Conservation (phyloP, 2,888 invertebrate genomes). For the Lingula anatina region DNA sequence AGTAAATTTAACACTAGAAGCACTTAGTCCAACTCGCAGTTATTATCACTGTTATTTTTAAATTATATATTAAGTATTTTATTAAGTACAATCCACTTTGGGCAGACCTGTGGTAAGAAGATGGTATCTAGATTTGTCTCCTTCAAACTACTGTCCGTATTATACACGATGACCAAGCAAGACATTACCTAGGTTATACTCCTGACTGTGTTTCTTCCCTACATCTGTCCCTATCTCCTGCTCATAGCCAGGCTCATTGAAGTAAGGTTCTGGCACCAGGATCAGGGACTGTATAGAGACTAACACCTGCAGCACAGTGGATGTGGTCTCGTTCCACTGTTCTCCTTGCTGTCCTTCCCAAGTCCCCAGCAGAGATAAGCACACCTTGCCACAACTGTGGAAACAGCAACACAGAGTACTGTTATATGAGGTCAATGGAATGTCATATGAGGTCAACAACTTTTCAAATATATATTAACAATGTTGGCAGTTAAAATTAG, state of each 20-base stretch:
- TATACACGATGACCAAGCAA: too few species aligned
- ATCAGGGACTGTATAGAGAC: slow-evolving; percentile 90
- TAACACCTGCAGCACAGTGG: slow-evolving; percentile 62
- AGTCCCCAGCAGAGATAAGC: slow-evolving; percentile 24
- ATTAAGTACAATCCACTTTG: too few species aligned
- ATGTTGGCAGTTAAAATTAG: not conserved
- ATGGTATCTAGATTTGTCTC: too few species aligned
- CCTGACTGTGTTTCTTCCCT: slow-evolving; percentile 29
- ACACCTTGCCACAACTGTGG: slow-evolving; percentile 20
- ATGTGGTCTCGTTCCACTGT: slow-evolving; percentile 22
- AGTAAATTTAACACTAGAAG: slow-evolving; percentile 2
- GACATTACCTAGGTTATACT: slow-evolving; percentile 38
- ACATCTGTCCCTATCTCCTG: slow-evolving; percentile 76
- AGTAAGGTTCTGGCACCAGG: slow-evolving; percentile 87
- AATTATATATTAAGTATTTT: not conserved
- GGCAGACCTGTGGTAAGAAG: too few species aligned
- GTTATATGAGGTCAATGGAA: not conserved
- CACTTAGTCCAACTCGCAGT: not conserved
- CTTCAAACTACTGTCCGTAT: too few species aligned
- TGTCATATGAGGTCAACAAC: not conserved
- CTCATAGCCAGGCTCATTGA: slow-evolving; percentile 93
- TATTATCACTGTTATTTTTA: not conserved
- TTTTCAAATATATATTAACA: not conserved
- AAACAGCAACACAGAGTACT: not conserved
- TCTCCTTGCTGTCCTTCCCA: slow-evolving; percentile 26